Base-by-base conservation (phyloP, 30 jellyfish, hydroid and myxozoan genomes). In the Clytia hemisphaerica region DNA sequence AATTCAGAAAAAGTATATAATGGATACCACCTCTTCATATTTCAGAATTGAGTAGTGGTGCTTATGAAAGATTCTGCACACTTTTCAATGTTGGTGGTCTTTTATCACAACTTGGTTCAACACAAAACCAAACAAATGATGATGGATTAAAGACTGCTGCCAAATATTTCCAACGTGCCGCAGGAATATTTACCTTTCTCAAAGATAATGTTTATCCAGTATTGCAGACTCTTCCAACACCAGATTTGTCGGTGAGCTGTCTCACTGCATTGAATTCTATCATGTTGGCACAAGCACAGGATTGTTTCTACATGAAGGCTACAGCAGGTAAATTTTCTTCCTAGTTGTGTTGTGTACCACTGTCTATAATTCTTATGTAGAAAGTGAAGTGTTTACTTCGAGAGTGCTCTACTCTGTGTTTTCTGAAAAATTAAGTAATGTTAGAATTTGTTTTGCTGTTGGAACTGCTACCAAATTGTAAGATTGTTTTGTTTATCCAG, bases 281-380 rank as follows among this genome's bases (percentile, higher is more conserved):
- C 67, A 80, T 89, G 98, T 51, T 80, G 12, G 98, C 98, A 16
- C 95, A 89, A 46, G 98, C 98, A n/a, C 98, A 89, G 42, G 98
- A 89, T 46, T 80, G 95, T 45, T 89, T 80, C 53, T 89, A 89
- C 65, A 76, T 68, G 19, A 88, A 89, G 48, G 98, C 98, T 50
- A 69, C 95, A 4, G 71, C 94, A 38, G 95, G 98, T 81, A 51
- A 67, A 82, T 48, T 18, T 37, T 37, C 16, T n/a, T n/a, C n/a
- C n/a, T n/a, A n/a, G n/a, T n/a, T n/a, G n/a, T n/a, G n/a, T n/a
- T n/a, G n/a, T n/a, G n/a, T n/a, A n/a, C n/a, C n/a, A n/a, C n/a
- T n/a, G n/a, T n/a, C n/a, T n/a, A n/a, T n/a, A n/a, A n/a, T n/a
- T n/a, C n/a, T n/a, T n/a, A n/a, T n/a, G n/a, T n/a, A n/a, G n/a